A percentile compares a stretch with the other conserved stretches of the same genome.
Conservation (phyloP, 2,888 invertebrate species). For the Oxyscelio sp. region DNA sequence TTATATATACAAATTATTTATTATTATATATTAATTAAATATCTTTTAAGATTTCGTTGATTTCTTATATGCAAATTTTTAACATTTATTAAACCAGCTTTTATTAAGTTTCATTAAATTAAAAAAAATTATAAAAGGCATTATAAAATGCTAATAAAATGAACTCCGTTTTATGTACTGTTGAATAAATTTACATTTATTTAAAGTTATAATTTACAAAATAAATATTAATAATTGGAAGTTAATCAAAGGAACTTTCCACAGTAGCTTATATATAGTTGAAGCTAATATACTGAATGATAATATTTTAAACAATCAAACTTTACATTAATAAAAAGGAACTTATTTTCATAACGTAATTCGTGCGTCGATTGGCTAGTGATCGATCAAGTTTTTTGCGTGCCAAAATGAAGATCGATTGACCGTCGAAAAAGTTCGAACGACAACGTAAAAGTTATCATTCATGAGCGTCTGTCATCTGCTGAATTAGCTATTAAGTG, state of each 20-base stretch:
- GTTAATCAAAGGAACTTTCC: slow-evolving; percentile 56
- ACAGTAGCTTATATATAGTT: slow-evolving; percentile 31
- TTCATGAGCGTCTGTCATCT: slow-evolving; percentile 52
- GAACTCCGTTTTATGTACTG: no score
- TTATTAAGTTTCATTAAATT: no score
- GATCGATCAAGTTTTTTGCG: slow-evolving; percentile 70
- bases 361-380: slow-evolving; percentile 47
- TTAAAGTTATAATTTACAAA: slow-evolving; percentile 14
- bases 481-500: slow-evolving; percentile 52
- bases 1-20: no score
- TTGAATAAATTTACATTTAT: slow-evolving; percentile 11
- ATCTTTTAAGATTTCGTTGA: no score
- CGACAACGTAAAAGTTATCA: slow-evolving; percentile 51
- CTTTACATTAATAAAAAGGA: background rate
- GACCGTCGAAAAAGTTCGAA: slow-evolving; percentile 30
- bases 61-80: no score
- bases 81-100: no score
- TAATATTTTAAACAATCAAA: slow-evolving; percentile 3
- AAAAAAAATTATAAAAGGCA: background rate
- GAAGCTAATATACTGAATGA: background rate
- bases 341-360: slow-evolving; percentile 27
- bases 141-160: background rate
- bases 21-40: no score
- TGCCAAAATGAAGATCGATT: slow-evolving; percentile 70
- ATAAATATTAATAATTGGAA: slow-evolving; percentile 41